Percentiles rank a stretch among this genome's conserved stretches.
phyloP scores from a whole-genome alignment of 2,888 invertebrate species.

The Agonopterix subpropinquella region DNA sequence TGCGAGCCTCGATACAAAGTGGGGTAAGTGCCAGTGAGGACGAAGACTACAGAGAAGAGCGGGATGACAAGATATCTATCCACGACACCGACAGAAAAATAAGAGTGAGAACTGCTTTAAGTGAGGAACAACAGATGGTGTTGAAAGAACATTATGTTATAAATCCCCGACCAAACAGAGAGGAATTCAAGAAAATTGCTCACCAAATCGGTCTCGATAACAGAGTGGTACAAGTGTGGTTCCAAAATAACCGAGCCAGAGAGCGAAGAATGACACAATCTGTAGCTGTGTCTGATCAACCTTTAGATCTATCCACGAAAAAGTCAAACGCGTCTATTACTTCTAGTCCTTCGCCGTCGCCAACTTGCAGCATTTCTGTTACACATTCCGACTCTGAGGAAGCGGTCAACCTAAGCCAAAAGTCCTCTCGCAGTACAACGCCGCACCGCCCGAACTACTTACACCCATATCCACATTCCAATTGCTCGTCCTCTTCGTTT shows the following conservation, averaged over 20 bases:
- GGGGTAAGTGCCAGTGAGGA: constrained; percentile 77
- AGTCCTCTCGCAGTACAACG: constrained; percentile 79
- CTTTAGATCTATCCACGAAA: constrained; percentile 93
- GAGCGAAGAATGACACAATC: constrained; percentile 81
- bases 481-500: constrained; percentile 74
- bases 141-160: constrained; percentile 92
- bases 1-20: constrained; percentile 66
- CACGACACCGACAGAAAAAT: constrained; percentile 85
- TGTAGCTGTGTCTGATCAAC: constrained; percentile 79
- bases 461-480: constrained; percentile 76
- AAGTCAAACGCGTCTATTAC: constrained; percentile 76
- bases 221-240: constrained; percentile 95
- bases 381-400: constrained; percentile 81
- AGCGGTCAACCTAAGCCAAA: constrained; percentile 86
- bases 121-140: constrained; percentile 93
- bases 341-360: constrained; percentile 78
- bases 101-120: constrained; percentile 94
- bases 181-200: constrained; percentile 94
- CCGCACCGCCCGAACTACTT: constrained; percentile 68
- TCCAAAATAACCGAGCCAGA: constrained; percentile 95
- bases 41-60: constrained; percentile 71
- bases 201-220: constrained; percentile 83
- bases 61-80: constrained; percentile 72
- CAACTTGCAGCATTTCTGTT: constrained; percentile 77
- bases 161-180: constrained; percentile 95